A percentile compares a stretch with the other conserved stretches of the same genome.
These are phyloP conservation scores for Lepidothrix coronata DNA, from an alignment of 2,113 vertebrate genomes.

Conservation along the genomic window DNA sequence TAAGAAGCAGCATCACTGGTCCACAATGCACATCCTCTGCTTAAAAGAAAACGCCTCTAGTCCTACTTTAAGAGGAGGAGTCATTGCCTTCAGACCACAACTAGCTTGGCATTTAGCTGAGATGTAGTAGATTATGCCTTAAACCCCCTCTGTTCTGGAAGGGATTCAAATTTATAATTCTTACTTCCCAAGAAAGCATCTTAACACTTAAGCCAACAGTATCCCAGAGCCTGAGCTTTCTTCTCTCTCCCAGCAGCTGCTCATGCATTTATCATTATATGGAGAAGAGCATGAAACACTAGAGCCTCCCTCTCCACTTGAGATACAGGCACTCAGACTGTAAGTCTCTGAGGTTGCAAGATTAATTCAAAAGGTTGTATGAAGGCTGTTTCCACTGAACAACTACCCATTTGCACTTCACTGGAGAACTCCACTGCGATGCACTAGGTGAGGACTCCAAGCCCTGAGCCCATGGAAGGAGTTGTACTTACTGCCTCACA, in stretches of 20 bases:
- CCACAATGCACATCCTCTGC: neutral
- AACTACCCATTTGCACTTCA: neutral
- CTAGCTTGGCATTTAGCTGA: neutral
- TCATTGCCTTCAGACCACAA: neutral
- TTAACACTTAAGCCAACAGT: neutral
- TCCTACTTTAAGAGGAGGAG: neutral
- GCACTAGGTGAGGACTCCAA: fast-evolving
- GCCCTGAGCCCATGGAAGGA: neutral
- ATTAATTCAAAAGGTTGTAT: neutral
- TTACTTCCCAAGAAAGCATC: neutral
- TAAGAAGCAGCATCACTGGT: neutral
- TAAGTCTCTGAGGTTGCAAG: neutral
- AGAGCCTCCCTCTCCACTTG: neutral
- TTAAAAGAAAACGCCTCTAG: neutral
- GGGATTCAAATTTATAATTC: neutral
- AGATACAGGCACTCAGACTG: neutral
- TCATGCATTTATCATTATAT: neutral
- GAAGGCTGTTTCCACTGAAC: neutral
- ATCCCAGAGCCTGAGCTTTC: neutral
- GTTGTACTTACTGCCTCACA: neutral
- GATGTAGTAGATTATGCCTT: neutral
- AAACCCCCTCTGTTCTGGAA: neutral
- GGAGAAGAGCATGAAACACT: neutral
- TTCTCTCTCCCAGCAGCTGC: neutral
- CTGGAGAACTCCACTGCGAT: neutral